These are phyloP conservation scores for Agrypnia vestita DNA, from an alignment of 1,140 invertebrate genomes.

Conservation along the genomic window DNA sequence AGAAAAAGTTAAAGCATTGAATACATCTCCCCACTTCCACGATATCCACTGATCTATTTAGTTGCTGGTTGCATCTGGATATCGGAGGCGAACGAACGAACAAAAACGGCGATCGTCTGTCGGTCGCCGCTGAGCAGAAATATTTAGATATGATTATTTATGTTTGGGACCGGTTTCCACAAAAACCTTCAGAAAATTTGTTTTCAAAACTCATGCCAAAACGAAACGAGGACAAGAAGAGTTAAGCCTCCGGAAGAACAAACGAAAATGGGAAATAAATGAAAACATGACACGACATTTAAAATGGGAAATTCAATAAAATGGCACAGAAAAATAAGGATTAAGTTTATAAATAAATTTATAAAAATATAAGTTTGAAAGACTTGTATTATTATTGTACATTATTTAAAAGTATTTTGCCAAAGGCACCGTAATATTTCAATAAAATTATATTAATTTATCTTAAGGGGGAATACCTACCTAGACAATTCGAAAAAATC, in stretches of 20 bases:
- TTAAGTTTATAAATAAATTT: no score
- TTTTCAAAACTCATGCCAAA: not conserved
- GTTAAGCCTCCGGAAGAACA: not conserved
- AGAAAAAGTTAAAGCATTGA: no score
- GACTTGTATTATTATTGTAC: no score
- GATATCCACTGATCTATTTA: not conserved
- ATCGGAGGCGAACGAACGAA: not conserved
- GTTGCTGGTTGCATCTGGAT: not conserved
- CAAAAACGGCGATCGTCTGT: not conserved
- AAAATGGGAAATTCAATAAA: not conserved
- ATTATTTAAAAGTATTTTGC: no score
- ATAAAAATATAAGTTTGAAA: no score
- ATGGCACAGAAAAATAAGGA: no score
- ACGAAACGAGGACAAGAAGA: not conserved
- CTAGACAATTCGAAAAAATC: no score
- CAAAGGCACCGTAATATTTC: no score
- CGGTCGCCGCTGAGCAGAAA: not conserved
- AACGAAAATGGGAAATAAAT: not conserved
- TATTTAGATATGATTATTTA: conserved; percentile 24
- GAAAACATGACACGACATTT: not conserved
- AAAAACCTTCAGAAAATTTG: not conserved
- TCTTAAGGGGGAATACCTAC: no score
- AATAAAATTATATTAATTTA: no score
- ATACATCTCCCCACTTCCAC: no score
- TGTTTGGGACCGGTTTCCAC: not conserved